Conservation (phyloP, 2,888 invertebrate genomes). For the Acleris holmiana region DNA sequence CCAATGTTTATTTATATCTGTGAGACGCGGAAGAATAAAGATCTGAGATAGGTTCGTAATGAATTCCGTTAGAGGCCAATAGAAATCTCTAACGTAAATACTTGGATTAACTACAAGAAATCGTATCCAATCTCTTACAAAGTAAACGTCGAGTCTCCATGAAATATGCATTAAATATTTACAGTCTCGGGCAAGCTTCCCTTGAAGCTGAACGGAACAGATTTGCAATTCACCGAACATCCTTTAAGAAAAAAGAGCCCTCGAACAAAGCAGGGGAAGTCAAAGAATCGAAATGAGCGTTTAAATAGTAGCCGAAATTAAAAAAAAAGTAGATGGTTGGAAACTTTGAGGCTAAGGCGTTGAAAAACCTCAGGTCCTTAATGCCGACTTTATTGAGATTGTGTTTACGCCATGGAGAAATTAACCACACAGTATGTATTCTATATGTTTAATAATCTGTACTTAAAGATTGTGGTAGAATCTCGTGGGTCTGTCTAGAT, state of each 20-base stretch:
- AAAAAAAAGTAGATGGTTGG: constrained; percentile 14
- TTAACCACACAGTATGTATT: no score
- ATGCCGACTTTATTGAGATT: no score
- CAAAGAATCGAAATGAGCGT: constrained; percentile 62
- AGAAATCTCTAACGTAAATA: constrained; percentile 45
- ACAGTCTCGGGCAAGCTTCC: constrained; percentile 70
- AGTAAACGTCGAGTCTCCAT: constrained; percentile 74
- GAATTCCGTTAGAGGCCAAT: constrained; percentile 17
- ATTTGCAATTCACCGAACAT: constrained; percentile 82
- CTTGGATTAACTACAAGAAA: constrained; percentile 58
- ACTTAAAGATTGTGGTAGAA: no score
- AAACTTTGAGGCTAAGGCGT: neutral
- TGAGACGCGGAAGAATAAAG: neutral
- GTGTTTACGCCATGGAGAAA: no score
- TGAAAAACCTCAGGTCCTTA: no score
- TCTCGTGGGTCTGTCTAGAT: no score
- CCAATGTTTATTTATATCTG: constrained; percentile 13
- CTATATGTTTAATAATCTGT: no score
- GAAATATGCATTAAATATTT: constrained; percentile 84
- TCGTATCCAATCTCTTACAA: constrained; percentile 73
- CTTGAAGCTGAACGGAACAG: constrained; percentile 76
- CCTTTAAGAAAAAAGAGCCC: constrained; percentile 72
- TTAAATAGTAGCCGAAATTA: constrained; percentile 33
- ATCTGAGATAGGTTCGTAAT: constrained; percentile 4
- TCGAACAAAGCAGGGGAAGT: constrained; percentile 68